phyloP scores from a whole-genome alignment of 2,113 vertebrate species.

The Thinocorus orbignyianus region DNA sequence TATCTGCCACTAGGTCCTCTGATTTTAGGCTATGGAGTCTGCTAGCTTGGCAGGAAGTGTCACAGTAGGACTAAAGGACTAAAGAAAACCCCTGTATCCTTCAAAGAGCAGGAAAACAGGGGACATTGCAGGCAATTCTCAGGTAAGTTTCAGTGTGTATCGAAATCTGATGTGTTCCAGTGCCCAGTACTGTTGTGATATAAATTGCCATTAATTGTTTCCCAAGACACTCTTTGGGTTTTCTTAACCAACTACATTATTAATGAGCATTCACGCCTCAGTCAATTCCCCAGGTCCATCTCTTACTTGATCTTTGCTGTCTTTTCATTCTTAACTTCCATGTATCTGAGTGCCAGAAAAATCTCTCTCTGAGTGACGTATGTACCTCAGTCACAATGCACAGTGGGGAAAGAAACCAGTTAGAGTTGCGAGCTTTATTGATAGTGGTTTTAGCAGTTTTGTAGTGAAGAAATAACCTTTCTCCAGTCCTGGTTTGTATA shows the following conservation, averaged over 20 bases:
- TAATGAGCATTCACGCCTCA: background rate
- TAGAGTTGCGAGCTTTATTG: background rate
- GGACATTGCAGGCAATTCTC: background rate
- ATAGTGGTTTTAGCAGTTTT: background rate
- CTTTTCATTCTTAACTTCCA: background rate
- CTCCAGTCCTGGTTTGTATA: background rate
- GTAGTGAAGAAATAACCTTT: background rate
- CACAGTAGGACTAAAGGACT: background rate
- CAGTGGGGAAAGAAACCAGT: background rate
- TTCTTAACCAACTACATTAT: background rate
- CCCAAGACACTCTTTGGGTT: background rate
- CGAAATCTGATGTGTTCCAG: background rate
- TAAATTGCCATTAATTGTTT: conserved; percentile 17
- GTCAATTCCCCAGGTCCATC: background rate
- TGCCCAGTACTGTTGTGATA: background rate
- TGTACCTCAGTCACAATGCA: background rate
- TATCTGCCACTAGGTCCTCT: background rate
- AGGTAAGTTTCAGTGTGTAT: background rate
- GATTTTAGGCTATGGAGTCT: conserved; percentile 4
- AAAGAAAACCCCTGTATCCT: background rate
- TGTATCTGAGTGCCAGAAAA: background rate
- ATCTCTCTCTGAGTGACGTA: background rate
- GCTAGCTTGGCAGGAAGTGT: conserved; percentile 1
- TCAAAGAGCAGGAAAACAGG: background rate
- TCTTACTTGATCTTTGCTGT: background rate